Evolutionary conservation across 2,113 vertebrate species (phyloP), one percentile per base, ranked within the genome.

Genomic region (Festucalex cinctus): DNA sequence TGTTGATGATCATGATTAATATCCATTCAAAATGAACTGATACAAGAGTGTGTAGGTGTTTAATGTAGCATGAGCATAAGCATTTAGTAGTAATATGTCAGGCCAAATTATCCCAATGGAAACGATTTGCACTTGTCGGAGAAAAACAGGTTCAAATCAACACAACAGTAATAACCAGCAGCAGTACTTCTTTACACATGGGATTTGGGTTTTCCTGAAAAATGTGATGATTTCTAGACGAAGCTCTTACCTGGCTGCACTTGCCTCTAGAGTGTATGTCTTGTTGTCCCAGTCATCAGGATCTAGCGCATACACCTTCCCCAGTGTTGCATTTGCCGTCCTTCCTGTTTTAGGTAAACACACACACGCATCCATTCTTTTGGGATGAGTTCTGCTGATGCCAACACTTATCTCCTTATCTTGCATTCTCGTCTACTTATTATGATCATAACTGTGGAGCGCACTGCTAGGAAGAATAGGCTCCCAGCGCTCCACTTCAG

Each of bases 221-320:
- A 60, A 22, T 22, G 20, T 5, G 12, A 36, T 67, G 48, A 60
- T 63, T 79, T 84, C 60, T 78, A 73, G 64, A 73, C 51, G 48
- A 73, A 66, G 65, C 46, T 65, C 93, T 93, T 92, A 95, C 95
- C 92, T 94, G 79, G 93, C 89, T 75, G 92, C 88, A 69, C 92
- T 92, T 83, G 92, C 92, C 91, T 94, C 94, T 75, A 92, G 91
- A 75, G 90, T 84, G 85, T 94, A 96, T 71, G 94, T 96, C 90
- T 95, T 96, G 92, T 95, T 96, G 91, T 95, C 94, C 94, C 94
- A 94, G 80, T 95, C 94, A 85, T 96, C 95, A 60, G 89, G 92
- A 91, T 96, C 95, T 63, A 93, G 94, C 77, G 92, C 92, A 86
- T 93, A 93, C 64, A 95, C 95, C 84, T 93, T 92, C 67, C 94